Evolutionary conservation across 2,888 invertebrate genomes (phyloP).

Genomic region (Itoplectis maculator): DNA sequence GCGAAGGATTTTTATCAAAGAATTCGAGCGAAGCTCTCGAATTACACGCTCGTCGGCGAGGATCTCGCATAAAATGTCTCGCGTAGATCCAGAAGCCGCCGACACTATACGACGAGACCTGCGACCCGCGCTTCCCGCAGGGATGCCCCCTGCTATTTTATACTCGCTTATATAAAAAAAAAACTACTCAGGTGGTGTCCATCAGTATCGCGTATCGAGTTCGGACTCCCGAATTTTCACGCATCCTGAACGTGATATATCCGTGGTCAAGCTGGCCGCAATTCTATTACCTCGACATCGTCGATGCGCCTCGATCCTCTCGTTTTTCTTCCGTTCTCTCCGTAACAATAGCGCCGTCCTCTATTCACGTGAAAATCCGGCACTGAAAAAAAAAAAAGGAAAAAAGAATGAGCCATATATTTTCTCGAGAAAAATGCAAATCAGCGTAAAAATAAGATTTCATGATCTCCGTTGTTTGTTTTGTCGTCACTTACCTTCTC

Average conservation of each 20-base stretch:
- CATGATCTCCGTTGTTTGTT: slow-evolving; percentile 45
- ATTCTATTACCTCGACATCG: slow-evolving; percentile 29
- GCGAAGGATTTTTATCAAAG: slow-evolving; percentile 62
- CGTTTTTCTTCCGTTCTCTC: background rate
- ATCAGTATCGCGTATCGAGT: slow-evolving; percentile 27
- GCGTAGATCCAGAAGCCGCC: slow-evolving; percentile 48
- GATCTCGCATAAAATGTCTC: slow-evolving; percentile 18
- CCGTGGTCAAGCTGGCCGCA: slow-evolving; percentile 39
- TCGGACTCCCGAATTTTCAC: slow-evolving; percentile 59
- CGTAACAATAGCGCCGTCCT: slow-evolving; percentile 20
- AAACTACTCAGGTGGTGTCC: slow-evolving; percentile 25
- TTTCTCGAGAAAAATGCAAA: slow-evolving; percentile 31
- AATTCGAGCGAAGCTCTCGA: slow-evolving; percentile 72
- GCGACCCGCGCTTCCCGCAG: slow-evolving; percentile 17
- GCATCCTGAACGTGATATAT: slow-evolving; percentile 54
- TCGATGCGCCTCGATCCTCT: background rate
- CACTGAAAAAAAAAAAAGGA: background rate
- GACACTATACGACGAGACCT: slow-evolving; percentile 18
- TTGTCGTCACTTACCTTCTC: background rate
- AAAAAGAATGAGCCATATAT: slow-evolving; percentile 41
- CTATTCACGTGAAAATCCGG: slow-evolving; percentile 20
- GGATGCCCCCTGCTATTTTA: slow-evolving; percentile 36
- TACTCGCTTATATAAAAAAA: slow-evolving; percentile 26
- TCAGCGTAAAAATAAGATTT: slow-evolving; percentile 26
- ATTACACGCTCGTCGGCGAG: slow-evolving; percentile 69